Base-by-base conservation (phyloP, 1,140 invertebrate species). In the Schlechtendalia chinensis region DNA sequence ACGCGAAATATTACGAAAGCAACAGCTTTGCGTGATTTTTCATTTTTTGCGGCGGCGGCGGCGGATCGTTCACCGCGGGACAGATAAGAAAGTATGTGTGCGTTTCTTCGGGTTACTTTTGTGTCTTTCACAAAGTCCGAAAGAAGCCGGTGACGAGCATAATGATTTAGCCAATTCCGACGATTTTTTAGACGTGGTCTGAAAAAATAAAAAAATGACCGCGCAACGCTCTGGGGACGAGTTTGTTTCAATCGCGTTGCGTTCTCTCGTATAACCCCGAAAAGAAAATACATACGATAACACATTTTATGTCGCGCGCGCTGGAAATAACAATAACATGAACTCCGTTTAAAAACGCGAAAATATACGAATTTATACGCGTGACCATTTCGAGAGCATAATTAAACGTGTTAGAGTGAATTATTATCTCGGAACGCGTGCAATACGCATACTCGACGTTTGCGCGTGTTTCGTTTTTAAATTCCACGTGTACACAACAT, bases 121-220 rank as follows among this genome's bases (percentile, higher is more conserved):
- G 61, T n/a, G 29, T 65, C 19, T 19, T 65, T 65, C 32, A 65
- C 32, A 65, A 39, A 63, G n/a, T 6, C 29, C 10, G 17, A 65
- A 65, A 32, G 32, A 65, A 11, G 27, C 27, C 19, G 17, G 27
- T 5, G 29, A n/a, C 3, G 8, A n/a, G 19, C 27, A 32, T 32
- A 65, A 65, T 65, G 19, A 65, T 65, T 65, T 65, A 32, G 61
- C 17, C 29, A 65, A 65, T 65, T 8, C 32, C 10, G 17, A n/a
- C 29, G 8, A 63, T 65, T 8, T 17, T 65, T 19, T 65, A 65
- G 27, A 17, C 27, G 56, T 27, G 24, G 1, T 63, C 6, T 17
- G 10, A 32, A 16, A 39, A 65, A 65, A 29, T 19, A 65, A 65
- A 59, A 39, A 65, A 65, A 65, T n/a, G 3, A 65, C 61, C 61